Percentiles rank a stretch among this genome's conserved stretches.
phyloP scores from a whole-genome alignment of 2,113 vertebrate genomes.

The Leptocoma aspasia region DNA sequence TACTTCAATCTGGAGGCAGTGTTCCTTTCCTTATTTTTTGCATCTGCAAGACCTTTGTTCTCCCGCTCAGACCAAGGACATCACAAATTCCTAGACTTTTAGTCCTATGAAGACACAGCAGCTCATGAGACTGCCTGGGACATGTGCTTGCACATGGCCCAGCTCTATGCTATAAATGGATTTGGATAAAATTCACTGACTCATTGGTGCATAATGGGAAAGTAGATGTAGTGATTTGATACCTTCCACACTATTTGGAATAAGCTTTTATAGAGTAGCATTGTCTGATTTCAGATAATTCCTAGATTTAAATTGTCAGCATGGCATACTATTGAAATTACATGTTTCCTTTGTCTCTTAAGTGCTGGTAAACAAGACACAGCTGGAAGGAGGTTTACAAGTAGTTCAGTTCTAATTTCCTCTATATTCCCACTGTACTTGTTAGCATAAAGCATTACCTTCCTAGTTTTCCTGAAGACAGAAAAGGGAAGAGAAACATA shows the following conservation, averaged over 20 bases:
- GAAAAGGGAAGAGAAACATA: neutral
- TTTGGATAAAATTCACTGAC: neutral
- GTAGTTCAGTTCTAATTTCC: neutral
- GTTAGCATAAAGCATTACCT: neutral
- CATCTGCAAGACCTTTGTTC: neutral
- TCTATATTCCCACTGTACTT: neutral
- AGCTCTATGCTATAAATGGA: neutral
- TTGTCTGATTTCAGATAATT: neutral
- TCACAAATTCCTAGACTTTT: neutral
- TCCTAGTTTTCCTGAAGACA: neutral
- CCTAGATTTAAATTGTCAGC: neutral
- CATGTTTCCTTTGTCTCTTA: neutral
- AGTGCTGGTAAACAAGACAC: conserved; percentile 17
- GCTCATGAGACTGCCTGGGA: neutral
- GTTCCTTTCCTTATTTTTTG: neutral
- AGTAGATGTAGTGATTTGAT: neutral
- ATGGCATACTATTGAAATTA: neutral
- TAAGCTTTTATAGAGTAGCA: neutral
- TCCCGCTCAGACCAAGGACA: neutral
- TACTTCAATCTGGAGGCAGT: neutral
- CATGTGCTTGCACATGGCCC: neutral
- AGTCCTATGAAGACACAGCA: neutral
- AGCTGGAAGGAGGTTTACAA: conserved; percentile 12
- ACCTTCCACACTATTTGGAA: neutral
- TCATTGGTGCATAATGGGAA: neutral